These are phyloP conservation scores for Helostoma temminkii DNA, from an alignment of 2,797 vertebrate species.

Conservation along the genomic window DNA sequence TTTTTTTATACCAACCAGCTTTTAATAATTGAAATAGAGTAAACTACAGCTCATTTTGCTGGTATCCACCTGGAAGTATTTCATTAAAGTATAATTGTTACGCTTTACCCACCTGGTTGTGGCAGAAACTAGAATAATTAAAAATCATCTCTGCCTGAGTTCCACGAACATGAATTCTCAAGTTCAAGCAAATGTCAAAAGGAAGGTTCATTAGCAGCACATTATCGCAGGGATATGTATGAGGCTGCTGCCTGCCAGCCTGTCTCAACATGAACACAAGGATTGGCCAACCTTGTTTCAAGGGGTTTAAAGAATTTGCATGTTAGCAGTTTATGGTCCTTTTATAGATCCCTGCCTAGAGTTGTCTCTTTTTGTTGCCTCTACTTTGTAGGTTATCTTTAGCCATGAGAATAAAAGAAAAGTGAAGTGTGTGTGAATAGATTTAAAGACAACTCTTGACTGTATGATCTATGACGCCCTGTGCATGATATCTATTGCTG, in stretches of 20 bases:
- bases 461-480: slow-evolving; percentile 43
- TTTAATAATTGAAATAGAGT: neutral
- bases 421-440: slow-evolving; percentile 14
- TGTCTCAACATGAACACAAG: slow-evolving; percentile 51
- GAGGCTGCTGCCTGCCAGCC: slow-evolving; percentile 28
- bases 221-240: neutral
- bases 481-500: slow-evolving; percentile 47
- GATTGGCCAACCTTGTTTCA: slow-evolving; percentile 32
- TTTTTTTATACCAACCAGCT: neutral
- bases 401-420: slow-evolving; percentile 27
- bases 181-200: neutral
- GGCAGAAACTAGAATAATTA: neutral
- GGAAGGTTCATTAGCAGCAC: slow-evolving; percentile 8
- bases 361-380: neutral
- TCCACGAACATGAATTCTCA: neutral
- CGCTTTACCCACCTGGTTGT: neutral
- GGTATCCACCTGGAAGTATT: neutral
- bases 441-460: slow-evolving; percentile 43
- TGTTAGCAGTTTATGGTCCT: slow-evolving; percentile 17
- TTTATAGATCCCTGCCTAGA: no score
- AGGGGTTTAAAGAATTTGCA: slow-evolving; percentile 3
- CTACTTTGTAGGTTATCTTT: neutral
- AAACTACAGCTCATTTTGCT: neutral
- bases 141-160: neutral
- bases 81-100: neutral